phyloP scores from a whole-genome alignment of 2,888 invertebrate genomes.

The Dasypolia templi region DNA sequence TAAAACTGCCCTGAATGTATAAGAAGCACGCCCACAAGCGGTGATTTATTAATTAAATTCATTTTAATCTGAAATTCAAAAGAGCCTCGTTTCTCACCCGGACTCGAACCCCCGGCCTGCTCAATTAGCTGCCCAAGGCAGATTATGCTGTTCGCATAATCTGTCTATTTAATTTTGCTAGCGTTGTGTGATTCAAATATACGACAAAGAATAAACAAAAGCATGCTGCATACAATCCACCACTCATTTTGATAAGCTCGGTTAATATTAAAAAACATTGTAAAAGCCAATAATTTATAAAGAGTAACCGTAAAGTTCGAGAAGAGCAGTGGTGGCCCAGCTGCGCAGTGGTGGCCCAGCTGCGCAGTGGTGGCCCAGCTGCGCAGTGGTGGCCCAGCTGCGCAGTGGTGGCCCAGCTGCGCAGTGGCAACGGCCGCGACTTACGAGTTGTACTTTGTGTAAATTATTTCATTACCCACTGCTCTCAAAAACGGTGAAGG shows the following conservation, averaged over 20 bases:
- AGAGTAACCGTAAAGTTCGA: not conserved
- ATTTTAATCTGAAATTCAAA: slow-evolving; percentile 58
- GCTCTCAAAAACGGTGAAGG: too few relatives aligned
- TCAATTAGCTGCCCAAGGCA: slow-evolving; percentile 34
- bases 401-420: too few relatives aligned
- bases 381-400: too few relatives aligned
- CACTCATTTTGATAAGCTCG: not conserved
- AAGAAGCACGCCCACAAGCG: slow-evolving; percentile 38
- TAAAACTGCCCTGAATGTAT: slow-evolving; percentile 40
- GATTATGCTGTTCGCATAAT: not conserved
- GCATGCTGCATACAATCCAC: too few relatives aligned
- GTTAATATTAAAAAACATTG: not conserved
- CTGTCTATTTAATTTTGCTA: not conserved
- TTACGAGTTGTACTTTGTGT: too few relatives aligned
- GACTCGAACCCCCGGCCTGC: slow-evolving; percentile 34
- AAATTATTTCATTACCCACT: too few relatives aligned
- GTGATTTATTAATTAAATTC: slow-evolving; percentile 63
- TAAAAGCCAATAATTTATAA: not conserved
- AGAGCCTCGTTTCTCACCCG: slow-evolving; percentile 47
- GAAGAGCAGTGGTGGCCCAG: too few relatives aligned
- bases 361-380: too few relatives aligned
- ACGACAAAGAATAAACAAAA: not conserved
- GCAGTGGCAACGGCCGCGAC: too few relatives aligned
- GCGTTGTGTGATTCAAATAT: not conserved
- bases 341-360: too few relatives aligned